Conservation (phyloP, 2,888 invertebrate genomes). For the Saturnia japonica region DNA sequence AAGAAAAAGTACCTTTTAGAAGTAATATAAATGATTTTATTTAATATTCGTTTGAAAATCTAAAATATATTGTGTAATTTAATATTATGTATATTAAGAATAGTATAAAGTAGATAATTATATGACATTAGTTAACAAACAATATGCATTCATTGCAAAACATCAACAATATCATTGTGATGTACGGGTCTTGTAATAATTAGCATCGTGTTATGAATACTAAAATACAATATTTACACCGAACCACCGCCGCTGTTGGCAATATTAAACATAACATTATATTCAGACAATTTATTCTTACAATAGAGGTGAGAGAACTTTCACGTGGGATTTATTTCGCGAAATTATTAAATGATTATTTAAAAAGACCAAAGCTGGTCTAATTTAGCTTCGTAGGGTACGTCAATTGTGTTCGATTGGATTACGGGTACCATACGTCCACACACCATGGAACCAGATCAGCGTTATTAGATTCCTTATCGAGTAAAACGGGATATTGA, state of each 20-base stretch:
- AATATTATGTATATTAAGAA: too few relatives aligned
- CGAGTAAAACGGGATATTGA: too few relatives aligned
- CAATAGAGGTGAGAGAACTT: background rate
- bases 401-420: too few relatives aligned
- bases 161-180: conserved; percentile 6
- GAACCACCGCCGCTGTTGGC: background rate
- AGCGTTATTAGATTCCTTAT: too few relatives aligned
- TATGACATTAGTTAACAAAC: background rate
- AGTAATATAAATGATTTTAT: too few relatives aligned
- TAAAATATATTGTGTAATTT: too few relatives aligned
- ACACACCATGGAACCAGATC: too few relatives aligned
- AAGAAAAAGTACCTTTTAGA: too few relatives aligned
- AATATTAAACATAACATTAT: conserved; percentile 9
- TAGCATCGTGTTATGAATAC: conserved; percentile 9
- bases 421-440: too few relatives aligned
- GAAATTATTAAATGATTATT: background rate
- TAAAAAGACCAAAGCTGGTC: too few relatives aligned
- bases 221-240: conserved; percentile 3
- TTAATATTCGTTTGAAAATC: too few relatives aligned
- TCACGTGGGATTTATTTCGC: background rate
- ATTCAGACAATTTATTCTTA: background rate
- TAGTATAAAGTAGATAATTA: background rate
- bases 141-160: conserved; percentile 13
- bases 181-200: conserved; percentile 3
- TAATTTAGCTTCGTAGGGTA: too few relatives aligned